Evolutionary conservation across 2,113 vertebrate species (phyloP).

Genomic region (Chionomys nivalis): DNA sequence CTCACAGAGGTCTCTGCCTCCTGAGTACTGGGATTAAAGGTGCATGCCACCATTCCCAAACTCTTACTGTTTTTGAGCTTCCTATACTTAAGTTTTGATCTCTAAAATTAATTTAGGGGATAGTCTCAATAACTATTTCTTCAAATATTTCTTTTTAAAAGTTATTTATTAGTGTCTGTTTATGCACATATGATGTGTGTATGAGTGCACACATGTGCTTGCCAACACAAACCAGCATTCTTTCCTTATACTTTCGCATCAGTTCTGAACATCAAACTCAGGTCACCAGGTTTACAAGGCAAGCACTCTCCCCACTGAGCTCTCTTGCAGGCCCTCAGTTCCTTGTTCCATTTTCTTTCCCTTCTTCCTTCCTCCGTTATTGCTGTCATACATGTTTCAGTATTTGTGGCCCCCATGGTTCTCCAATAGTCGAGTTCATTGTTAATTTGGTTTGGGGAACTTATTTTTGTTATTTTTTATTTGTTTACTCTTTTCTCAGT

Average conservation of each 20-base stretch:
- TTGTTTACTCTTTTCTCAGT: background rate
- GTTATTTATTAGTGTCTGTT: background rate
- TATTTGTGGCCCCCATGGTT: too few species aligned
- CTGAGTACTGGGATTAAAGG: background rate
- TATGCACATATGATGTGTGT: background rate
- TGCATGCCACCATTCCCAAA: too few species aligned
- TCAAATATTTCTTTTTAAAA: background rate
- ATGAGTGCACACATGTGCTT: background rate
- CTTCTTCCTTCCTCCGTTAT: background rate
- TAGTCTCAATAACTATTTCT: background rate
- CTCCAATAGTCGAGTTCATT: background rate
- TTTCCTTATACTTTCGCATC: background rate
- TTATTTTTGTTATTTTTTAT: background rate
- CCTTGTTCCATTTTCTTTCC: background rate
- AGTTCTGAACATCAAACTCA: background rate
- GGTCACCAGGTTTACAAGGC: too few species aligned
- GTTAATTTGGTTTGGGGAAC: background rate
- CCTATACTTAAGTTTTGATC: background rate
- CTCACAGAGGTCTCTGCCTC: background rate
- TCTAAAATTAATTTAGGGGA: background rate
- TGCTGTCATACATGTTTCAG: background rate
- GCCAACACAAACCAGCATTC: background rate
- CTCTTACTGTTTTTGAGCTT: background rate
- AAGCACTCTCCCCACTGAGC: background rate
- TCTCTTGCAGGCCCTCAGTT: background rate